Evolutionary conservation across 2,888 invertebrate species (phyloP), one percentile per base, ranked within the genome.

Genomic region (Frankliniella fusca): DNA sequence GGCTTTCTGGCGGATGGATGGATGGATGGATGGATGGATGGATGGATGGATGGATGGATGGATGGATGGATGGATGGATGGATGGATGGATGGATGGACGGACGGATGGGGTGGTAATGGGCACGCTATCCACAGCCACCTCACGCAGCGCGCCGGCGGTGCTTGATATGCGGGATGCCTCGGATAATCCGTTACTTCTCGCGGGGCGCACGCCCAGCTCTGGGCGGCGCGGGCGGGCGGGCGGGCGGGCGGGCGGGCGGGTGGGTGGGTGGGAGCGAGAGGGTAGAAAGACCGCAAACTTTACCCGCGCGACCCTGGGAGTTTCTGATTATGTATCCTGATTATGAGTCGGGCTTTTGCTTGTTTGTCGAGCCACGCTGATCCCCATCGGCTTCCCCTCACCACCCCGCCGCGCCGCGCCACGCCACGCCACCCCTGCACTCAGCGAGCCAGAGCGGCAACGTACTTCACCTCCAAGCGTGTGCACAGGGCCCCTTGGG

Each of bases 341-440:
- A 61, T 61, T 61, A 61, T 61, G 61, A 61, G 61, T n/a, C 61
- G 61, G 18, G 61, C 61, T n/a, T 61, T 61, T 61, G 61, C 20
- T 61, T 61, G 61, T 61, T 61, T 61, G 61, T 61, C 61, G 61
- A 61, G 61, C 61, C 38, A 38, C 38, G 38, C 38, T 38, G 38
- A 38, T 38, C 38, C 38, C 38, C 38, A 38, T 38, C 38, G 38
- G 38, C 38, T 38, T 2, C 38, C 38, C 38, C 38, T 1, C 38
- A 2, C 0, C 54, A 15, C 54, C 54, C 15, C 54, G 54, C 54
- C 54, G 0, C 54, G 20, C 0, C 15, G 1, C 15, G 54, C 54
- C 12, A 12, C 54, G 54, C 54, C 11, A 54, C 54, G 15, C 54
- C 20, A 12, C 15, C 15, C 54, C 54, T 27, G 11, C 23, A 11